Percentiles rank a stretch among this genome's conserved stretches.
phyloP scores from a whole-genome alignment of 1,140 invertebrate genomes.

The Potamilus streckersoni region DNA sequence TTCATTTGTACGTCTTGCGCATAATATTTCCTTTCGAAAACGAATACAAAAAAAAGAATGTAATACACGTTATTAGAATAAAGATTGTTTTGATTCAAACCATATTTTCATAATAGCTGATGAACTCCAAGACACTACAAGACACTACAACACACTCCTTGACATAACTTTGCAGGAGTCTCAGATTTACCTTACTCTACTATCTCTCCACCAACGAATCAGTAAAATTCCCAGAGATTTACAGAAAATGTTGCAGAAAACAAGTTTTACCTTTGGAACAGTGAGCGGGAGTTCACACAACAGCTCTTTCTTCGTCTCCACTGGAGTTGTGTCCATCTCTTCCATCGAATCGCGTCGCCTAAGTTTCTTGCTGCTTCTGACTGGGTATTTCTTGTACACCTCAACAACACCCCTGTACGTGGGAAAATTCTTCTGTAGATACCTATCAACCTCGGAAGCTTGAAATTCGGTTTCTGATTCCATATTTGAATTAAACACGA shows the following conservation, averaged over 20 bases:
- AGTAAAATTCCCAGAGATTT: too few relatives aligned
- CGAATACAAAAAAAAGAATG: too few relatives aligned
- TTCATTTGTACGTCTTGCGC: too few relatives aligned
- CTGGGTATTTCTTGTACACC: conserved; percentile 36
- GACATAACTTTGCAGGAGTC: too few relatives aligned
- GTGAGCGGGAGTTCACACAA: conserved; percentile 54
- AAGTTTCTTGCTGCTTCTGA: conserved; percentile 21
- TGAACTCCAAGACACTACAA: too few relatives aligned
- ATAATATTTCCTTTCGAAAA: too few relatives aligned
- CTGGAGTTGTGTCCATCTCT: conserved; percentile 21
- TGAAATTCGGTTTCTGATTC: conserved; percentile 35
- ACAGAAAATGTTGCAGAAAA: neutral
- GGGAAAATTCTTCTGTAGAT: conserved; percentile 58
- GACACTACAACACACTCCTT: too few relatives aligned
- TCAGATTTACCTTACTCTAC: too few relatives aligned
- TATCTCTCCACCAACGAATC: too few relatives aligned
- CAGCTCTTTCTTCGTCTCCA: conserved; percentile 38
- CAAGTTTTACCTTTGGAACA: conserved; percentile 54
- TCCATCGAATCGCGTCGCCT: conserved; percentile 34
- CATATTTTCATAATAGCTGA: too few relatives aligned
- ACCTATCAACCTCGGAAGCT: conserved; percentile 54
- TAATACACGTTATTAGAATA: too few relatives aligned
- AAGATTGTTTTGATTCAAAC: too few relatives aligned
- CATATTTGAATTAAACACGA: conserved; percentile 58
- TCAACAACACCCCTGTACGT: conserved; percentile 50